phyloP scores from a whole-genome alignment of 1,140 invertebrate species.

The Reticulitermes speratus region DNA sequence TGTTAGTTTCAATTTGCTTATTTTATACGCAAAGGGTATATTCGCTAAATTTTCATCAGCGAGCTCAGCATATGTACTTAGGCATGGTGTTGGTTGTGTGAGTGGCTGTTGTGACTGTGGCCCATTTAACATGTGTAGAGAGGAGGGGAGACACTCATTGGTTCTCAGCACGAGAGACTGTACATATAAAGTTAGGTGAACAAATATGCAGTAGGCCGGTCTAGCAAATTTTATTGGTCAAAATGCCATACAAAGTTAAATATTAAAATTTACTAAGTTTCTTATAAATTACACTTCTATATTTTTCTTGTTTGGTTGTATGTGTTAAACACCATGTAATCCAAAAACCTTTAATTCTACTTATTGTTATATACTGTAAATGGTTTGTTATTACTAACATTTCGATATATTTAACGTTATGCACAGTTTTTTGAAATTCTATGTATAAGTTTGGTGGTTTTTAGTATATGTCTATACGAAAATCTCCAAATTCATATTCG shows the following conservation, averaged over 20 bases:
- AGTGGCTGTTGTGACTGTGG: not conserved
- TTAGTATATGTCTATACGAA: too few relatives aligned
- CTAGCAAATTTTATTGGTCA: not conserved
- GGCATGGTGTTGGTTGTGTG: not conserved
- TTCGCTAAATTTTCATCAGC: not conserved
- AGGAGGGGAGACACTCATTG: not conserved
- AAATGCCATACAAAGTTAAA: not conserved
- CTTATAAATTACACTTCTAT: not conserved
- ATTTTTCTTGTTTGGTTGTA: not conserved
- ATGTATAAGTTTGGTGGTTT: too few relatives aligned
- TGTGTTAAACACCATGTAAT: not conserved
- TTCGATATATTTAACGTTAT: slow-evolving; percentile 6
- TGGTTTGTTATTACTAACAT: not conserved
- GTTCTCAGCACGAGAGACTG: not conserved
- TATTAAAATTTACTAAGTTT: not conserved
- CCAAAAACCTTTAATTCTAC: not conserved
- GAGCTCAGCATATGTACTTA: not conserved
- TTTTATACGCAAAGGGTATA: not conserved
- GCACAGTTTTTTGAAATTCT: not conserved
- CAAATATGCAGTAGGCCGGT: too few relatives aligned
- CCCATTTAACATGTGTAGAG: not conserved
- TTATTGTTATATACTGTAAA: not conserved
- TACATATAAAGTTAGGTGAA: not conserved
- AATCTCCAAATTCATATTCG: too few relatives aligned
- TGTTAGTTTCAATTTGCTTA: not conserved